These are phyloP conservation scores for Drosophila biarmipes DNA, from an alignment of 1,140 invertebrate genomes.

Conservation along the genomic window DNA sequence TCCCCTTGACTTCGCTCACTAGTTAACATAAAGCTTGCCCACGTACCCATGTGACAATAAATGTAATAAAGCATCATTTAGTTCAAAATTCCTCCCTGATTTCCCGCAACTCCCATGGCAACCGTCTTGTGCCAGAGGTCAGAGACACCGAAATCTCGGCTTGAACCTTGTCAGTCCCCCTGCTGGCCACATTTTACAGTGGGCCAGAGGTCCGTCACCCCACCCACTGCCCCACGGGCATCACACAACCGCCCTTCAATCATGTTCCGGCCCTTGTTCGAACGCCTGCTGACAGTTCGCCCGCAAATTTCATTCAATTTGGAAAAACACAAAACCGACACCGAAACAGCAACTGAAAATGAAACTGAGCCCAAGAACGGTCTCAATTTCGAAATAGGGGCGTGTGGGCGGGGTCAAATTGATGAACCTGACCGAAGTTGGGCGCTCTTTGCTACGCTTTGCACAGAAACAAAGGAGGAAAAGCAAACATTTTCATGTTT, in stretches of 20 bases:
- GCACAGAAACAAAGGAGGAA: constrained; percentile 21
- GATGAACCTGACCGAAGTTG: constrained; percentile 55
- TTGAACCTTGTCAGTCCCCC: neutral
- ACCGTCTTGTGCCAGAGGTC: neutral
- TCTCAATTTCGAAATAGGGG: neutral
- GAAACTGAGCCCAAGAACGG: constrained; percentile 10
- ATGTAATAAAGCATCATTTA: neutral
- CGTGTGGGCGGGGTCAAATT: constrained; percentile 42
- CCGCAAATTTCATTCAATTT: constrained; percentile 75
- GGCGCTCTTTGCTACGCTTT: constrained; percentile 25
- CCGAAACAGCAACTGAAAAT: constrained; percentile 3
- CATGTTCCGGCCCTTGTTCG: constrained; percentile 46
- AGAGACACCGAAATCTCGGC: constrained; percentile 10
- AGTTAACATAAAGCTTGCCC: no score
- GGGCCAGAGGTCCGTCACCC: constrained; percentile 10
- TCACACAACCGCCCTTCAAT: constrained; percentile 33
- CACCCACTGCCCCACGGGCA: neutral
- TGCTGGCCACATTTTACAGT: constrained; percentile 19
- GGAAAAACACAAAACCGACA: constrained; percentile 48
- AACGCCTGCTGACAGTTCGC: constrained; percentile 41
- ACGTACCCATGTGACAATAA: neutral
- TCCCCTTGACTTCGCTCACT: no score
- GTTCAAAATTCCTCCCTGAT: neutral
- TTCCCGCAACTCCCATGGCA: neutral
- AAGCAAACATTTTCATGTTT: constrained; percentile 56